Conservation (phyloP, 2,888 invertebrate genomes). For the Caenorhabditis macrosperma region DNA sequence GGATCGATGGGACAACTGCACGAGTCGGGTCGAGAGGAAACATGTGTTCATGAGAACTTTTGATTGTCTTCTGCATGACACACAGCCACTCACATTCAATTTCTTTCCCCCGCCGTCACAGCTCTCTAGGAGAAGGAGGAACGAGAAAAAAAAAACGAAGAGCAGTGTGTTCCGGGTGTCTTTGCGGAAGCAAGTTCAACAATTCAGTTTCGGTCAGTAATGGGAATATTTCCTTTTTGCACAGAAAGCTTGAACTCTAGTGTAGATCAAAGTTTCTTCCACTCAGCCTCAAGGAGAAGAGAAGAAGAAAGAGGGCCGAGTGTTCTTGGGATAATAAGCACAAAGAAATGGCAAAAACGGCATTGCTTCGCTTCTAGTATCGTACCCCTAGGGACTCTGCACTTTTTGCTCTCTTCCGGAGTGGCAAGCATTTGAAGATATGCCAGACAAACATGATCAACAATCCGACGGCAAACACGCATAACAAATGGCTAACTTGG, state of each 20-base stretch:
- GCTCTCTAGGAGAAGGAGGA: neutral
- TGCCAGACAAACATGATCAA: constrained; percentile 43
- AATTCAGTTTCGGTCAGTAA: neutral
- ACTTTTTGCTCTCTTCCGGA: constrained; percentile 22
- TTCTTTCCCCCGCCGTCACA: neutral
- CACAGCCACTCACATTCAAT: constrained; percentile 35
- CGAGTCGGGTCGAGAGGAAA: constrained; percentile 29
- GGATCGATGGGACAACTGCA: constrained; percentile 52
- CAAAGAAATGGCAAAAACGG: constrained; percentile 21
- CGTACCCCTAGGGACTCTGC: constrained; percentile 48
- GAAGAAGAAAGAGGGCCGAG: constrained; percentile 12
- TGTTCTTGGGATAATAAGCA: constrained; percentile 48
- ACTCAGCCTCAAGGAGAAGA: neutral
- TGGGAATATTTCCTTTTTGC: neutral
- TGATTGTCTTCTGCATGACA: constrained; percentile 48
- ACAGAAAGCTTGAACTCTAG: too few relatives aligned
- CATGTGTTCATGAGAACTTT: constrained; percentile 54
- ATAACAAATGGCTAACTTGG: constrained; percentile 41
- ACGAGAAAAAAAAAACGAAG: constrained; percentile 14
- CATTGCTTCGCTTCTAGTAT: constrained; percentile 26
- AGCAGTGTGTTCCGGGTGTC: neutral
- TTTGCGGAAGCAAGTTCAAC: neutral
- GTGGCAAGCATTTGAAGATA: constrained; percentile 18
- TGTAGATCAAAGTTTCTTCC: neutral
- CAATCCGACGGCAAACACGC: constrained; percentile 25